Evolutionary conservation across 2,113 vertebrate genomes (phyloP).

Genomic region (Dipodomys stephensi): DNA sequence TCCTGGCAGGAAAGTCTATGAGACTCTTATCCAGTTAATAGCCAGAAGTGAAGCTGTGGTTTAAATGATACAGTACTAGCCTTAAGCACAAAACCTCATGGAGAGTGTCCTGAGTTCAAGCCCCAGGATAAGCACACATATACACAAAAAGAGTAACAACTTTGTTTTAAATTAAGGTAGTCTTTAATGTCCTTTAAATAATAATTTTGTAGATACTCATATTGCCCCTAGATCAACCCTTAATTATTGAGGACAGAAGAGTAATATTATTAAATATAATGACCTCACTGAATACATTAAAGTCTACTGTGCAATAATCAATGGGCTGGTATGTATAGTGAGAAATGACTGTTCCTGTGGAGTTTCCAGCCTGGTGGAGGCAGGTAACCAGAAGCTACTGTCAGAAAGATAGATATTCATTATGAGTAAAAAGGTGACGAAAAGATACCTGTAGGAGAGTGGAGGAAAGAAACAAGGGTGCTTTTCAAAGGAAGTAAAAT

Average conservation of each 20-base stretch:
- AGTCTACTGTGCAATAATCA: neutral
- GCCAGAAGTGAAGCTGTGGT: too few relatives aligned
- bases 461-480: neutral
- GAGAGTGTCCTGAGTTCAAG: too few relatives aligned
- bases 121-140: too few relatives aligned
- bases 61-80: too few relatives aligned
- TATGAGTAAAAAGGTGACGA: neutral
- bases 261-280: neutral
- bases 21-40: too few relatives aligned
- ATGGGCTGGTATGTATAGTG: neutral
- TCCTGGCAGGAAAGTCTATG: too few relatives aligned
- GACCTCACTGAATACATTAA: neutral
- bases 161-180: neutral
- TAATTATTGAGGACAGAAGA: slow-evolving; percentile 28
- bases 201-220: slow-evolving; percentile 15
- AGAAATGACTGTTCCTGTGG: neutral
- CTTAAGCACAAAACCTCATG: too few relatives aligned
- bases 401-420: neutral
- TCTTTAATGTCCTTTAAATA: slow-evolving; percentile 32
- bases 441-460: neutral
- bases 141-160: neutral
- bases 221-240: neutral
- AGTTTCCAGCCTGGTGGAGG: neutral
- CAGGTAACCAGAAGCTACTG: neutral
- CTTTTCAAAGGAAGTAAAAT: slow-evolving; percentile 1